Conservation (phyloP, 2,797 vertebrate genomes). For the Acanthis flammea region DNA sequence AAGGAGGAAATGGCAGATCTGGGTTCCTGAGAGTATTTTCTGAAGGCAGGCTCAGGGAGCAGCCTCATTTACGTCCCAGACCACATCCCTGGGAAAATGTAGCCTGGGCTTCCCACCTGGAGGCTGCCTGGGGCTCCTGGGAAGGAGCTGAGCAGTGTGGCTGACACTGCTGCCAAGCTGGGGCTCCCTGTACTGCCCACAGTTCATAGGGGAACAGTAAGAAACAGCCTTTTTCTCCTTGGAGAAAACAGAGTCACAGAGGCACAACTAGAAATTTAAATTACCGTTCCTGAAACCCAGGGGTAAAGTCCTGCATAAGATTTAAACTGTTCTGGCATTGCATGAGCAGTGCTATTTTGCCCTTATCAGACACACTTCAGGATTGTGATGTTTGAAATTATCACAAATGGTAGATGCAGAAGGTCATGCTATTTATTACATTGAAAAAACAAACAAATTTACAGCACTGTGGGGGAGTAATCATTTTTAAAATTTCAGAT, state of each 20-base stretch:
- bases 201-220: rapidly evolving
- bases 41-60: background rate
- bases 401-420: background rate
- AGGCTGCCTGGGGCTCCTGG: background rate
- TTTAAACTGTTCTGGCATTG: background rate
- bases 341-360: background rate
- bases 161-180: rapidly evolving
- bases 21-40: background rate
- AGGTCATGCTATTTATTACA: background rate
- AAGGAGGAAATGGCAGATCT: background rate
- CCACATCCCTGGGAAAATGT: background rate
- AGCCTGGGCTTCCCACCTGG: background rate
- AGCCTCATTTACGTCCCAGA: background rate
- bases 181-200: background rate
- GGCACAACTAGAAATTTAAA: background rate
- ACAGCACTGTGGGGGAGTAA: background rate
- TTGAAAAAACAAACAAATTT: background rate
- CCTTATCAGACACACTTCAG: background rate
- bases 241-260: background rate
- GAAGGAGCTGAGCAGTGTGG: background rate
- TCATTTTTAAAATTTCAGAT: background rate
- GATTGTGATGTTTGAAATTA: background rate
- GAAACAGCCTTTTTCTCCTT: background rate
- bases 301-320: background rate
- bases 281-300: background rate